Base-by-base conservation (phyloP, 2,888 invertebrate species). In the Beris chalybata region DNA sequence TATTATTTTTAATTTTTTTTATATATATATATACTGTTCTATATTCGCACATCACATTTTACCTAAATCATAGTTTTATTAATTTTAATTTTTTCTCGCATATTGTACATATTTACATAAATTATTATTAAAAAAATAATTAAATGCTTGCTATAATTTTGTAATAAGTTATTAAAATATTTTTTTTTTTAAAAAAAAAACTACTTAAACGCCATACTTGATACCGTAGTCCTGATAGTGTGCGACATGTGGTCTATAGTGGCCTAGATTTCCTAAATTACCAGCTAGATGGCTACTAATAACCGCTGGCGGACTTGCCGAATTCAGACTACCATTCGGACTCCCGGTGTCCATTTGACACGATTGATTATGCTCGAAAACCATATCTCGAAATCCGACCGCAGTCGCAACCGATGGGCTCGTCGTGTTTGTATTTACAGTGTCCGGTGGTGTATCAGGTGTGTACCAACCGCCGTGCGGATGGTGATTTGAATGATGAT, bases 181-280 rank as follows among this genome's bases (percentile, higher is more conserved):
- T n/a, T n/a, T n/a, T n/a, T n/a, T n/a, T n/a, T n/a, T n/a, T n/a
- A n/a, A 48, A 13, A 48, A 15, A 48, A 29, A 13, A 58, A 15
- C 58, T 61, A 50, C 4, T 47, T 78, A 81, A 69, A 80, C 81
- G 68, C 81, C 78, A 73, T 81, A 81, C 71, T 81, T 81, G 67
- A 81, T 80, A 70, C 80, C 81, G 67, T 80, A 81, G 71, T 81
- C 81, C 75, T 81, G 81, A 68, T 81, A 81, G 67, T 80, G 79
- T 1, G 78, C 78, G 57, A 78, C 78, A 67, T 80, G 71, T 31
- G 70, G 69, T 64, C 81, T 74, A 70, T 81, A 81, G 69, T 81
- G 81, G 30, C 78, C 77, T 66, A 80, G 76, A 72, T 80, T 79
- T 48, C 79, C 74, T 70, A 80, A 74, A 71, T 80, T 79, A 61